Evolutionary conservation across 2,113 vertebrate species (phyloP).

Genomic region (Uria lomvia): DNA sequence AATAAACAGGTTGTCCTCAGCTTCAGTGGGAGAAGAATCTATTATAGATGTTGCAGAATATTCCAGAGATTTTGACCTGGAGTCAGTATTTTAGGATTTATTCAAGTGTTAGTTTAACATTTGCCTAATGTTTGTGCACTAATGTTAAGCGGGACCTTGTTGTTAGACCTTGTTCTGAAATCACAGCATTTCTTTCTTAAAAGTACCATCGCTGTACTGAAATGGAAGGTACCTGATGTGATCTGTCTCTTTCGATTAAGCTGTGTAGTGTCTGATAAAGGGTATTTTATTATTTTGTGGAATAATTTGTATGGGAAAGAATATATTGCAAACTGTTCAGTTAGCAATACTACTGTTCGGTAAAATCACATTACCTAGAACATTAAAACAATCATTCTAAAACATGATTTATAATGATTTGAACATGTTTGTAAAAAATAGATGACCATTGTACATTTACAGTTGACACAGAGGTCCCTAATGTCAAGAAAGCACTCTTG

Average conservation of each 20-base stretch:
- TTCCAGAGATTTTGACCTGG: not conserved
- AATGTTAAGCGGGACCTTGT: not conserved
- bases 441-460: slow-evolving; percentile 34
- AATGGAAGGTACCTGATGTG: not conserved
- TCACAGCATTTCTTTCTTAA: not conserved
- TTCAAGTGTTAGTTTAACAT: not conserved
- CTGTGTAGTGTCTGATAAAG: not conserved
- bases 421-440: slow-evolving; percentile 51
- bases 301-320: slow-evolving; percentile 4
- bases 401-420: slow-evolving; percentile 37
- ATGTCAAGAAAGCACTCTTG: slow-evolving; percentile 43
- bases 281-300: slow-evolving; percentile 6
- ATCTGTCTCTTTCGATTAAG: not conserved
- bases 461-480: slow-evolving; percentile 35
- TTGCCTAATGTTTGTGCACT: not conserved
- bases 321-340: not conserved
- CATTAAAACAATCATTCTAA: slow-evolving; percentile 38
- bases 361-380: slow-evolving; percentile 39
- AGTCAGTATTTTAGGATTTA: not conserved
- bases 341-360: not conserved
- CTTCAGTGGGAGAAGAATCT: not conserved
- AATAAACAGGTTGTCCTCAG: not conserved
- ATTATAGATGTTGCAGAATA: not conserved
- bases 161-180: not conserved
- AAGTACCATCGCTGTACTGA: not conserved